Percentiles rank a stretch among this genome's conserved stretches.
phyloP scores from a whole-genome alignment of 1,140 invertebrate species.

The Sesamia nonagrioides region DNA sequence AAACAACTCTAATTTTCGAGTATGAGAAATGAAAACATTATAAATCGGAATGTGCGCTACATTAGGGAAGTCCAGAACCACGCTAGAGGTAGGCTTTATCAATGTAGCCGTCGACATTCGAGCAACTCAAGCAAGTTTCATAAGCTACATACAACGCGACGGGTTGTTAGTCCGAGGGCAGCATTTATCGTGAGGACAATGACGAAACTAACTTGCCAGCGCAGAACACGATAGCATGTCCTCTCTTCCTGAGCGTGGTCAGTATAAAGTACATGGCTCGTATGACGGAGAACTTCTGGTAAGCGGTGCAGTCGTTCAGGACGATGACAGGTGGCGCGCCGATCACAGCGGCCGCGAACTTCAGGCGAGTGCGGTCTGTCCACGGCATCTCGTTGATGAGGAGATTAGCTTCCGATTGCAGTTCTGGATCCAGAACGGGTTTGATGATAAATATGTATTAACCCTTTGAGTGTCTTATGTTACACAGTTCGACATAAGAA shows the following conservation, averaged over 20 bases:
- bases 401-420: slow-evolving; percentile 56
- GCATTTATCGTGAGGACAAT: not conserved
- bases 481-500: too few species aligned
- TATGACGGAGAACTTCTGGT: slow-evolving; percentile 72
- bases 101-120: too few species aligned
- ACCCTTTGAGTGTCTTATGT: too few species aligned
- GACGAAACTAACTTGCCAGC: slow-evolving; percentile 63
- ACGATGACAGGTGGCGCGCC: slow-evolving; percentile 71
- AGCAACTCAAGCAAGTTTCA: too few species aligned
- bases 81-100: too few species aligned
- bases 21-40: too few species aligned
- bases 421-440: slow-evolving; percentile 51
- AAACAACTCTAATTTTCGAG: too few species aligned
- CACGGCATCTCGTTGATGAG: slow-evolving; percentile 55
- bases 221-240: slow-evolving; percentile 69
- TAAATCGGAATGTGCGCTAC: too few species aligned
- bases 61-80: too few species aligned
- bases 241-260: slow-evolving; percentile 65
- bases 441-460: not conserved
- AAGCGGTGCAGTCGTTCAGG: slow-evolving; percentile 74
- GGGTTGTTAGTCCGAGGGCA: too few species aligned
- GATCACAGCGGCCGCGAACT: slow-evolving; percentile 70
- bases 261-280: slow-evolving; percentile 75
- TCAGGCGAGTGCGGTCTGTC: slow-evolving; percentile 61
- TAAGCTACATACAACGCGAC: too few species aligned